These are phyloP conservation scores for Chrysogorgia sp. DNA, from an alignment of 92 coral and sea anemone genomes.

Conservation along the genomic window DNA sequence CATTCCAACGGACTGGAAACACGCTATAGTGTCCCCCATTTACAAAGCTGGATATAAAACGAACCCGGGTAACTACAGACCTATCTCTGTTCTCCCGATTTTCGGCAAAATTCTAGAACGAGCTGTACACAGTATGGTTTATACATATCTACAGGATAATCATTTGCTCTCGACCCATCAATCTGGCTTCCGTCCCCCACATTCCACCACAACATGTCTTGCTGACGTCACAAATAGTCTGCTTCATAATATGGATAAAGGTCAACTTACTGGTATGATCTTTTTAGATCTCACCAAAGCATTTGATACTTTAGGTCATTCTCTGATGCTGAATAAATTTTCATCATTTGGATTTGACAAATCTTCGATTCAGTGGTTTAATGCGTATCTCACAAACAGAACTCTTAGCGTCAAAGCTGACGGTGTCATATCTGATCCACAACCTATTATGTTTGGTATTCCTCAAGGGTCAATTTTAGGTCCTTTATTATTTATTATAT, in stretches of 20 bases:
- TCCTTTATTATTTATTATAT: background rate
- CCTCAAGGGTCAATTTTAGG: too few relatives aligned
- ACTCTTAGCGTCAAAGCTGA: background rate
- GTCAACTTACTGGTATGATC: too few relatives aligned
- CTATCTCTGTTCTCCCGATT: too few relatives aligned
- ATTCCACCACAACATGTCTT: background rate
- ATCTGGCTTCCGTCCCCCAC: background rate
- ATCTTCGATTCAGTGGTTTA: background rate
- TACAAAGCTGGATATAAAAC: too few relatives aligned
- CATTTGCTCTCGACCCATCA: too few relatives aligned
- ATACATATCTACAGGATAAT: background rate
- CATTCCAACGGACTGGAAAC: too few relatives aligned
- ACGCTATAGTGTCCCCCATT: too few relatives aligned
- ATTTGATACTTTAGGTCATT: too few relatives aligned
- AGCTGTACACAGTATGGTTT: slow-evolving; percentile 4
- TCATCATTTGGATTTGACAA: background rate
- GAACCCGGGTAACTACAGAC: too few relatives aligned
- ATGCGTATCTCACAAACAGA: slow-evolving; percentile 3
- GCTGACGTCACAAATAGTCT: background rate
- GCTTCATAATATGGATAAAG: too few relatives aligned
- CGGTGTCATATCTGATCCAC: background rate
- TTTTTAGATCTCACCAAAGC: too few relatives aligned
- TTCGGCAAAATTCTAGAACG: too few relatives aligned
- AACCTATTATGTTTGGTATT: background rate
- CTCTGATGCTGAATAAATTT: background rate